Base-by-base conservation (phyloP, 2,113 vertebrate genomes). In the Anhinga rufa region DNA sequence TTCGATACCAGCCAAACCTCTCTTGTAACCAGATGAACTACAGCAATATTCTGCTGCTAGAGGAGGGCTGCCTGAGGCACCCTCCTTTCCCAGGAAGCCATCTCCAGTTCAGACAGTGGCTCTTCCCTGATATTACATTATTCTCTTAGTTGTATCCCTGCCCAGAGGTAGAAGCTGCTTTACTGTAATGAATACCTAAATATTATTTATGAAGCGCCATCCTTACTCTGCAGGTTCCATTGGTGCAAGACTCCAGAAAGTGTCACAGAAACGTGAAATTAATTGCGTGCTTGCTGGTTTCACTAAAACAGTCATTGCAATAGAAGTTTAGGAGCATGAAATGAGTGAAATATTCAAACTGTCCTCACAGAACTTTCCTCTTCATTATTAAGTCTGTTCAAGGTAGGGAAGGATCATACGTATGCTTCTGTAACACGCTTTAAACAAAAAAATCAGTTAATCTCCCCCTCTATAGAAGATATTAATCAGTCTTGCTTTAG, bases 231-330 rank as follows among this genome's bases (percentile, higher is more conserved):
- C n/a, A 92, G 68, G 62, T 97, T 93, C 96, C 78, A 38, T 40
- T 77, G 91, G 81, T 80, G 83, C 64, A 76, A 75, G 84, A 91
- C 80, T 96, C 88, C 68, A 95, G 86, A 90, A 97, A 90, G 38
- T n/a, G 12, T 89, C 84, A 88, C 34, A 77, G 65, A 95, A 93
- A 96, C 66, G 94, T 93, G 40, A 95, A 95, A 96, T 93, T 95
- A 97, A 92, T 93, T 86, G 49, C 92, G 42, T 95, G 77, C 51
- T 96, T 90, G 49, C 42, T 32, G 18, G 51, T 88, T 93, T 94
- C 81, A 93, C 87, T 90, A 88, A 92, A 96, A 86, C 62, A 81
- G 49, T 91, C 76, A 40, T 88, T 82, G 64, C n/a, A 83, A 86
- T 82, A 91, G 29, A 86, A 92, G 70, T 88, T 97, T 72, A 82